A percentile compares a stretch with the other conserved stretches of the same genome.
These are phyloP conservation scores for Menidia menidia DNA, from an alignment of 2,797 vertebrate genomes.

Conservation along the genomic window DNA sequence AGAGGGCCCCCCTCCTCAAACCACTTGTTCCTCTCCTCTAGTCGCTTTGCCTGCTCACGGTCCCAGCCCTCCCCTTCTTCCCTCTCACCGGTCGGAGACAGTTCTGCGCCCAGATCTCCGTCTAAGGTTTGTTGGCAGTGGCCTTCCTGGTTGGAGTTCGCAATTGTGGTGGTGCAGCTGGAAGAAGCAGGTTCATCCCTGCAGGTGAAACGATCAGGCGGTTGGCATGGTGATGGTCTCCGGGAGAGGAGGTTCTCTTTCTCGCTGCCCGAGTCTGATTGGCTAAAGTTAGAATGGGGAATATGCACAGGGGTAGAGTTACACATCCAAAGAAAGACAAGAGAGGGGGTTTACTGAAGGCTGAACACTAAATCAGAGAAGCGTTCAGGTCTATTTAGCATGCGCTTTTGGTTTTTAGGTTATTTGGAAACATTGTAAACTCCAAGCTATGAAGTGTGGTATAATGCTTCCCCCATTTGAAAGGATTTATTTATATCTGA, in stretches of 20 bases:
- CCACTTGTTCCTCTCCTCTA: conserved; percentile 91
- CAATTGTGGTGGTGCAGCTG: conserved; percentile 60
- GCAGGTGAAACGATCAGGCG: conserved; percentile 61
- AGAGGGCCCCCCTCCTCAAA: conserved; percentile 79
- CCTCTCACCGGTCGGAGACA: conserved; percentile 63
- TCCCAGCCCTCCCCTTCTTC: conserved; percentile 88
- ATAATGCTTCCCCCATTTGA: no score
- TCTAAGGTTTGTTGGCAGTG: conserved; percentile 66
- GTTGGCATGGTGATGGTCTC: conserved; percentile 70
- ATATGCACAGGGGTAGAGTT: conserved; percentile 65
- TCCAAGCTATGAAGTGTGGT: no score
- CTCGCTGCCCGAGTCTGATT: conserved; percentile 82
- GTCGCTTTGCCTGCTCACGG: conserved; percentile 86
- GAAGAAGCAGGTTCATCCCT: conserved; percentile 64
- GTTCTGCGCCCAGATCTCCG: conserved; percentile 37
- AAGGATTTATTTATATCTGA: no score
- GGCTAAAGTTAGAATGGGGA: conserved; percentile 77
- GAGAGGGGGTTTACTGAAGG: conserved; percentile 37
- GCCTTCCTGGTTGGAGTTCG: conserved; percentile 77
- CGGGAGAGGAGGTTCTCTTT: conserved; percentile 85
- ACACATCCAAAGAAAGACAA: conserved; percentile 68
- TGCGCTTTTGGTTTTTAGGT: not conserved
- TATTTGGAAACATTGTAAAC: no score
- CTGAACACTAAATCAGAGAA: conserved; percentile 63
- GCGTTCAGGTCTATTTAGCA: conserved; percentile 18